phyloP scores from a whole-genome alignment of 2,113 vertebrate genomes.

The Raphicerus campestris region DNA sequence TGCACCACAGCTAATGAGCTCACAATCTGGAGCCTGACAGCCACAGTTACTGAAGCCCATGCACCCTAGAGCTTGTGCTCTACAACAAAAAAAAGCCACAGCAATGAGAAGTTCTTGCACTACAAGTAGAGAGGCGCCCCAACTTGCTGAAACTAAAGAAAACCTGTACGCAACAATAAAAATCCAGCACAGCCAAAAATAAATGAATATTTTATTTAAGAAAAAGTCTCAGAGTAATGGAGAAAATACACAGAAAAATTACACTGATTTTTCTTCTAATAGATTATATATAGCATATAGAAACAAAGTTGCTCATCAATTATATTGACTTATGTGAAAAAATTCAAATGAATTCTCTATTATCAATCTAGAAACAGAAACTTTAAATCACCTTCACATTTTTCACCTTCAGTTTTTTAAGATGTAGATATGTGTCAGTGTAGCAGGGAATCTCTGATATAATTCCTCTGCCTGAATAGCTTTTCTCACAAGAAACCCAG shows the following conservation, averaged over 20 bases:
- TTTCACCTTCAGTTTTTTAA: neutral
- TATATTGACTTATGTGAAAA: neutral
- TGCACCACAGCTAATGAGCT: neutral
- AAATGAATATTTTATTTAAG: neutral
- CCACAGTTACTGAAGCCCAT: neutral
- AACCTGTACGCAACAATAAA: neutral
- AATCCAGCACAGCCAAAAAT: neutral
- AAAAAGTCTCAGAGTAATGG: neutral
- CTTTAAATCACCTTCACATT: neutral
- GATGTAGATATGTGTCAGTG: neutral
- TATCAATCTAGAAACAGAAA: neutral
- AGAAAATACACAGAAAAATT: neutral
- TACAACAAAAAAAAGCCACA: neutral
- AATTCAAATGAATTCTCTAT: neutral
- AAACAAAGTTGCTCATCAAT: neutral
- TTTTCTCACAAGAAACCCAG: neutral
- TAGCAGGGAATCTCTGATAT: neutral
- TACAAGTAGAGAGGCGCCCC: neutral
- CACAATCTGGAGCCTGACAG: neutral
- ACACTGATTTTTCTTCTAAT: neutral
- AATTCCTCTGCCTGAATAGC: neutral
- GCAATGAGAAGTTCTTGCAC: neutral
- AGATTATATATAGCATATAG: neutral
- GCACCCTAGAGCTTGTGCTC: neutral
- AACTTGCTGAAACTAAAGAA: neutral